phyloP scores from a whole-genome alignment of 2,888 invertebrate genomes.

The Lepidochitona cinerea region DNA sequence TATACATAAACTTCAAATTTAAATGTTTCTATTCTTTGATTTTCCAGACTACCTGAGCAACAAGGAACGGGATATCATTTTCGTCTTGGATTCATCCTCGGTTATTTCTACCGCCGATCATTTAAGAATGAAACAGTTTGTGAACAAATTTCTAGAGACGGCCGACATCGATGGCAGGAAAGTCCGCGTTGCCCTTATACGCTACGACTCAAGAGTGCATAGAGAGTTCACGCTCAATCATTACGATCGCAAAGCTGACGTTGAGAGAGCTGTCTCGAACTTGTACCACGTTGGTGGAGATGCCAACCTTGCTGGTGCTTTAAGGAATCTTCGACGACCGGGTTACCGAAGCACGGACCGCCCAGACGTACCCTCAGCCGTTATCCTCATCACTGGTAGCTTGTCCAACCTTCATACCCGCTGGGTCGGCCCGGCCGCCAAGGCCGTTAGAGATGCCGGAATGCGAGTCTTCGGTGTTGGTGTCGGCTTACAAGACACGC shows the following conservation, averaged over 20 bases:
- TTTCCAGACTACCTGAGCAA: background rate
- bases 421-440: background rate
- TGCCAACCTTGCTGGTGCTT: background rate
- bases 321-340: background rate
- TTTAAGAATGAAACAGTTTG: background rate
- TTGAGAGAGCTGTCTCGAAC: background rate
- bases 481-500: conserved; percentile 42
- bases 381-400: background rate
- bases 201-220: background rate
- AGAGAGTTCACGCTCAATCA: background rate
- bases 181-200: background rate
- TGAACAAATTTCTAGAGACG: background rate
- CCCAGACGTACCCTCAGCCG: background rate
- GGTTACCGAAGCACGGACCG: background rate
- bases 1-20: no score
- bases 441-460: conserved; percentile 28
- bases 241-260: background rate
- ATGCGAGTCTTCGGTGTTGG: conserved; percentile 50
- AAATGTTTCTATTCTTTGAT: background rate
- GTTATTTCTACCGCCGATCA: background rate
- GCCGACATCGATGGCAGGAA: background rate
- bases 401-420: background rate
- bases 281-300: background rate
- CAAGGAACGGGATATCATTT: background rate
- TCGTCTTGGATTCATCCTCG: conserved; percentile 1